Base-by-base conservation (phyloP, 2,113 vertebrate species). In the Cariama cristata region DNA sequence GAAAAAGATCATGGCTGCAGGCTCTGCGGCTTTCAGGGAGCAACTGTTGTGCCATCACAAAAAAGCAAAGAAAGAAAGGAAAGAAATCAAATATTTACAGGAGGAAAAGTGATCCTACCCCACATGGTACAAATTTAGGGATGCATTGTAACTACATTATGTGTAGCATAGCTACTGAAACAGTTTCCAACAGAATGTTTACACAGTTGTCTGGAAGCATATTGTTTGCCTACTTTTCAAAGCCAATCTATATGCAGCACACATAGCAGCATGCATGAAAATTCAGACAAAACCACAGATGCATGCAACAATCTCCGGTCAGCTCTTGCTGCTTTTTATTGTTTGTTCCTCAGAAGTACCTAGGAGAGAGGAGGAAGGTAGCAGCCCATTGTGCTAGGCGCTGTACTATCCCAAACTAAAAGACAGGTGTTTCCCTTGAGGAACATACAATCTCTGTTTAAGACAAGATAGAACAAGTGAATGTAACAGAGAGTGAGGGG, bases 241-340 rank as follows among this genome's bases (percentile, higher is more conserved):
- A 62, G 49, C n/a, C 71, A n/a, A 92, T 97, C 98, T 95, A 67
- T 94, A 98, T 98, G 96, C 98, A 95, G 82, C 68, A 94, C 98
- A 92, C 97, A 73, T 97, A 60, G 0, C 77, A 88, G 90, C 89
- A 85, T 88, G 91, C 96, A 94, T 88, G 60, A 97, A 97, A 97
- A 96, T 97, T 94, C 90, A 97, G 96, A 97, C 96, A 97, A 97
- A 96, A 97, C 96, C 93, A 88, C 95, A 97, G 92, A 98, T 92
- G 94, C 91, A 85, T 86, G 85, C 77, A 93, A 92, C 85, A 93
- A 86, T 83, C 84, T 58, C 86, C 49, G 35, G 62, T 33, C 93
- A 93, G 87, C 58, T 90, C 64, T 68, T 84, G 49, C 45, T 92
- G 47, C 22, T 90, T 44, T 79, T 72, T 85, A 58, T 86, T 89